These are phyloP conservation scores for Brienomyrus longianalis DNA, from an alignment of 2,113 vertebrate genomes.

Conservation along the genomic window DNA sequence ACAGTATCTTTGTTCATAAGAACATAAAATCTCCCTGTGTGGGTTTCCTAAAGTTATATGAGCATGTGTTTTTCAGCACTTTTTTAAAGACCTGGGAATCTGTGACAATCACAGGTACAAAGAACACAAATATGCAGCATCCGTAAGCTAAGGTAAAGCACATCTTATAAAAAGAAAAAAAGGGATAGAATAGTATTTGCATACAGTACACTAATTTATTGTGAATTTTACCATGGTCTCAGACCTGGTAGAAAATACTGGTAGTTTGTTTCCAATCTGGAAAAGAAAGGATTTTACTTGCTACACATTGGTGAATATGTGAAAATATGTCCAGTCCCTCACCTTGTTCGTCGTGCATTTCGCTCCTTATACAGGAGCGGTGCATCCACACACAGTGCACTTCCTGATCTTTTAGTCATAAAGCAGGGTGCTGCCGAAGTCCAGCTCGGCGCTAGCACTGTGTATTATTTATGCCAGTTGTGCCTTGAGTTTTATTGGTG, in stretches of 20 bases:
- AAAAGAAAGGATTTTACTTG: neutral
- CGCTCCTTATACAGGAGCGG: neutral
- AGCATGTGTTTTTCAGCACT: neutral
- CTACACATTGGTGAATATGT: neutral
- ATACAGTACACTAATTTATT: neutral
- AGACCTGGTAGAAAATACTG: neutral
- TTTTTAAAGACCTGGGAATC: neutral
- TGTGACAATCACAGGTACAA: neutral
- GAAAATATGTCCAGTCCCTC: neutral
- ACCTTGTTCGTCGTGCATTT: neutral
- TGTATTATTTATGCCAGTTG: slow-evolving; percentile 9
- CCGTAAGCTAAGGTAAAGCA: neutral
- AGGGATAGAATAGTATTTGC: neutral
- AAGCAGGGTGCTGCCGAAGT: neutral
- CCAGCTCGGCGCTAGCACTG: neutral
- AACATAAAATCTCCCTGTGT: neutral
- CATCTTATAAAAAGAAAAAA: neutral
- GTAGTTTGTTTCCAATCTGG: neutral
- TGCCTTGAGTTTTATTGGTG: slow-evolving; percentile 8
- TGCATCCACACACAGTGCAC: neutral
- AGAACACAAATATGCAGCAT: neutral
- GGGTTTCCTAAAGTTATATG: neutral
- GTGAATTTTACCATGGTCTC: neutral
- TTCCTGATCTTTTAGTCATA: slow-evolving; percentile 8
- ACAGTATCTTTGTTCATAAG: neutral